Evolutionary conservation across 2,113 vertebrate species (phyloP), one percentile per base, ranked within the genome.

Genomic region (Strix aluco): DNA sequence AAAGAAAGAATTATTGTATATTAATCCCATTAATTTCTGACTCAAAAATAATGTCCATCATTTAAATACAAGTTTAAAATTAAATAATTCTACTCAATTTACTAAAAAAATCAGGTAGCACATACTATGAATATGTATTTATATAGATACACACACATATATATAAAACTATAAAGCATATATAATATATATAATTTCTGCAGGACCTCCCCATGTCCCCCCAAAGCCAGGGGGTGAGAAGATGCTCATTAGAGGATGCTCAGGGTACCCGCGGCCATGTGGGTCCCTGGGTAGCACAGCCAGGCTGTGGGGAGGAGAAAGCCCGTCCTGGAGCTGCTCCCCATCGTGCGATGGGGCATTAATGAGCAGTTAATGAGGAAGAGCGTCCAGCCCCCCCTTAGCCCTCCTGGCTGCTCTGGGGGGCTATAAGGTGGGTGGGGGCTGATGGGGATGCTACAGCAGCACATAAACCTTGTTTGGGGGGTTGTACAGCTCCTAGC

Each of bases 401-500:
- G 36, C 34, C 19, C 29, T 22, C 44, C 44, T 14, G 51, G 44
- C 26, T 49, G 63, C 34, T 54, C 10, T 10, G 67, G 14, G 38
- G 22, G 25, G 38, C 17, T 67, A 0, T 15, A 16, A 58, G 29
- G 17, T 15, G 14, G 29, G 42, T 1, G 18, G 9, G 5, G 11
- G 8, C 13, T 15, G 34, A 13, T 5, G 34, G 15, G 36, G 71
- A 5, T 30, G 46, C 15, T 40, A 26, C 21, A n/a, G 77, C n/a
- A 55, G 46, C 4, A 5, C 2, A 0, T 9, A 21, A 6, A 20
- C 8, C 16, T 62, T 0, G 0, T 17, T 3, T 38, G 25, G 47
- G 32, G 46, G 14, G 2, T 15, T 49, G 52, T 9, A 21, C 46
- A 47, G 52, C 25, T 51, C 65, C 34, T 5, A 20, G 58, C 32